Conservation (phyloP, 2,888 invertebrate genomes). For the Andrena haemorrhoa region DNA sequence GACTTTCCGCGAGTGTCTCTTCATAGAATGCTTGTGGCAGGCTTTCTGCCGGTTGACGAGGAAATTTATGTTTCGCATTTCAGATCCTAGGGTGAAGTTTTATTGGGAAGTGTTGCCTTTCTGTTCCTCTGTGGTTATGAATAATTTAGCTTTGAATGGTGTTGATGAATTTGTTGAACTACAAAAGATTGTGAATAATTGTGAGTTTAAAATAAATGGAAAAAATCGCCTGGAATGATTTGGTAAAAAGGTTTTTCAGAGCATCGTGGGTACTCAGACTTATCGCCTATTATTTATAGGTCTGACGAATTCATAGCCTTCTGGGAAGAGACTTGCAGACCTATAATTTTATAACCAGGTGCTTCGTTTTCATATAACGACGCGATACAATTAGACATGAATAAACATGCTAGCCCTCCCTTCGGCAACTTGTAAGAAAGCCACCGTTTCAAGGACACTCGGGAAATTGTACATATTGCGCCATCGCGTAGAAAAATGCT, state of each 20-base stretch:
- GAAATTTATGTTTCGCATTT: neutral
- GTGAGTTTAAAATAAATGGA: neutral
- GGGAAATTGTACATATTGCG: neutral
- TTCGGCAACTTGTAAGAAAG: neutral
- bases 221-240: slow-evolving; percentile 14
- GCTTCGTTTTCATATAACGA: slow-evolving; percentile 34
- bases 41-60: neutral
- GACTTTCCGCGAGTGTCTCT: neutral
- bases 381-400: slow-evolving; percentile 17
- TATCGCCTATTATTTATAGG: neutral
- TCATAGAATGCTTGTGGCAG: neutral
- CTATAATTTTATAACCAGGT: slow-evolving; percentile 44
- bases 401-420: slow-evolving; percentile 14
- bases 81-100: neutral
- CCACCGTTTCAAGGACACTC: slow-evolving; percentile 4
- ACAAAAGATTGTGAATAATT: neutral
- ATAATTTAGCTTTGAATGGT: too few relatives aligned
- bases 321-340: neutral
- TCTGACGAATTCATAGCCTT: slow-evolving; percentile 19
- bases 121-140: too few relatives aligned
- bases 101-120: too few relatives aligned
- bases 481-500: neutral
- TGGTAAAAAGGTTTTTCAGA: slow-evolving; percentile 36
- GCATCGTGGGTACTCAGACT: slow-evolving; percentile 11
- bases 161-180: too few relatives aligned